A percentile compares a stretch with the other conserved stretches of the same genome.
Evolutionary conservation across 2,113 vertebrate species (phyloP).

Genomic region (Vulpes ferrilata): DNA sequence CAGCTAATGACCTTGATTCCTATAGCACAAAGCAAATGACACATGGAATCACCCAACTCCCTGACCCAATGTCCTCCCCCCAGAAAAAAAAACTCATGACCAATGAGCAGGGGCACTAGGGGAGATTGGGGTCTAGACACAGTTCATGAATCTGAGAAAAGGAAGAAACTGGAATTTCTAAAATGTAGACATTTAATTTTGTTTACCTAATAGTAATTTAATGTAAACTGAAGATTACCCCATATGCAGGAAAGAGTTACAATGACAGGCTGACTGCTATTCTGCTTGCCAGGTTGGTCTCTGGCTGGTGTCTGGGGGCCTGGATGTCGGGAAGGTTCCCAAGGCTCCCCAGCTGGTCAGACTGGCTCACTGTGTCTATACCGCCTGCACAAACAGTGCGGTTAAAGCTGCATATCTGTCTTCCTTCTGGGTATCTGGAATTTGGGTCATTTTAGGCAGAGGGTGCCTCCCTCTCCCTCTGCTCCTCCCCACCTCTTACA

Average conservation of each 20-base stretch:
- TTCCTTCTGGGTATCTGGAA: background rate
- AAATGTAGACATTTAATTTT: background rate
- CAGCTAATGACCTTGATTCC: background rate
- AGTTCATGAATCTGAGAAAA: background rate
- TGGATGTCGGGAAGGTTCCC: background rate
- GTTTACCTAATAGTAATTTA: background rate
- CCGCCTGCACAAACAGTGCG: background rate
- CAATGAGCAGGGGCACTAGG: background rate
- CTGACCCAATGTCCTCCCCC: background rate
- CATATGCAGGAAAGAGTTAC: background rate
- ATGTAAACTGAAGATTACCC: background rate
- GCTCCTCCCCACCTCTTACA: background rate
- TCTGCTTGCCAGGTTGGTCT: background rate
- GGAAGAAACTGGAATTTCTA: background rate
- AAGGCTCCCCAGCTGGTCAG: background rate
- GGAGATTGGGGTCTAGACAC: background rate
- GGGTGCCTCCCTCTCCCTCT: background rate
- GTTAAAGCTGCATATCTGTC: background rate
- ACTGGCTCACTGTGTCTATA: background rate
- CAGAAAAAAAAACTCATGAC: background rate
- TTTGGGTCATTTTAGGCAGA: background rate
- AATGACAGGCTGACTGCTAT: fast-evolving
- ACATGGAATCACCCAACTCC: fast-evolving
- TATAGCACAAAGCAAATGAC: background rate
- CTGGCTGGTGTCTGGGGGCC: background rate